phyloP scores from a whole-genome alignment of 2,888 invertebrate genomes.

The Syrista parreyssii region DNA sequence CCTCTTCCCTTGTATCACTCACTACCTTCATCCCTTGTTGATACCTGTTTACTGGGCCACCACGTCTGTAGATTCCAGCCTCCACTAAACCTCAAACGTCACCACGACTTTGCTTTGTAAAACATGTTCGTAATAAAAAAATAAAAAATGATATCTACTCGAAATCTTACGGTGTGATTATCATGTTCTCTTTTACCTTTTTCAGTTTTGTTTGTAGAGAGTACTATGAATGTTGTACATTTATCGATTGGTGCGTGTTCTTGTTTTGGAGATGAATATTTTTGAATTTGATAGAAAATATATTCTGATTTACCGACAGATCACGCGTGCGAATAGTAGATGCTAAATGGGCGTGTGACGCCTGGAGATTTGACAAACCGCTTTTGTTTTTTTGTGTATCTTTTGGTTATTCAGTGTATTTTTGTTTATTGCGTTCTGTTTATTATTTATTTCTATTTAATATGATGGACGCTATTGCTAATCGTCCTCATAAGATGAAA shows the following conservation, averaged over 20 bases:
- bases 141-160: conserved; percentile 14
- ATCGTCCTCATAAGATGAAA: neutral
- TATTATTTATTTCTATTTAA: neutral
- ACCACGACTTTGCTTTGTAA: conserved; percentile 63
- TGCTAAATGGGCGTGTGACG: neutral
- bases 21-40: neutral
- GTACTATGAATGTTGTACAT: neutral
- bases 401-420: neutral
- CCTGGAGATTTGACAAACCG: neutral
- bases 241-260: neutral
- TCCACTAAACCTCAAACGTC: conserved; percentile 42
- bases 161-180: neutral
- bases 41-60: neutral
- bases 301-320: neutral
- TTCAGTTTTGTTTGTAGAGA: neutral
- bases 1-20: neutral
- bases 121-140: conserved; percentile 64
- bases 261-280: neutral
- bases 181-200: neutral
- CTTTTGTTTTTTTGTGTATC: conserved; percentile 1
- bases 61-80: conserved; percentile 40
- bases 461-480: conserved; percentile 6
- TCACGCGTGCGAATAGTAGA: neutral
- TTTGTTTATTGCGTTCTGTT: neutral
- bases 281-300: neutral